A percentile compares a stretch with the other conserved stretches of the same genome.
Evolutionary conservation across 2,113 vertebrate species (phyloP).

Genomic region (Hassar affinis): DNA sequence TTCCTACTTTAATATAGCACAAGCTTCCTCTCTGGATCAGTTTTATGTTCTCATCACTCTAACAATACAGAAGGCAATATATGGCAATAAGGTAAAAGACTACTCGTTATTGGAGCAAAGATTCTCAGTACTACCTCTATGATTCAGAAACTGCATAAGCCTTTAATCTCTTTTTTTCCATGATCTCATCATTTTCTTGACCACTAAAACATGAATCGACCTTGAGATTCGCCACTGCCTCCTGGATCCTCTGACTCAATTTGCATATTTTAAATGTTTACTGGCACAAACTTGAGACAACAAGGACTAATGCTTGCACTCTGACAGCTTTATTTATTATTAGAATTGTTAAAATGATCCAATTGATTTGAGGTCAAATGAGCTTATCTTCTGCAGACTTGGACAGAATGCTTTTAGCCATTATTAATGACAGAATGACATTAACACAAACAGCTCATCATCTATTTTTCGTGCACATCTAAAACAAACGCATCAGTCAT

Average conservation of each 20-base stretch:
- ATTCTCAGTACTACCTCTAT: constrained; percentile 12
- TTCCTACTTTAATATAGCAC: neutral
- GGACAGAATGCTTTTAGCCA: constrained; percentile 27
- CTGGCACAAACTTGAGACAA: constrained; percentile 13
- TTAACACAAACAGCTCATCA: constrained; percentile 1
- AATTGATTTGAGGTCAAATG: constrained; percentile 37
- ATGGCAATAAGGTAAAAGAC: too few species aligned
- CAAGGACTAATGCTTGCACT: constrained; percentile 30
- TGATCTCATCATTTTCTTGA: constrained; percentile 21
- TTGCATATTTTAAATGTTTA: constrained; percentile 40
- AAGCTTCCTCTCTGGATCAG: neutral
- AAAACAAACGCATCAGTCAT: constrained; percentile 11
- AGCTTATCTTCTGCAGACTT: constrained; percentile 26
- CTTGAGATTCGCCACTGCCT: neutral
- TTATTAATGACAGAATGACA: constrained; percentile 31
- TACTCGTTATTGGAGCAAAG: constrained; percentile 12
- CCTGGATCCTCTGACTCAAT: neutral
- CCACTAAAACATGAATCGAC: constrained; percentile 28
- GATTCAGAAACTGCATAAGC: constrained; percentile 27
- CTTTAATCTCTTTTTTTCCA: constrained; percentile 31
- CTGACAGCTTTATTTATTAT: constrained; percentile 38
- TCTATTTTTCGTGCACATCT: constrained; percentile 37
- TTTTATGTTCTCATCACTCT: neutral
- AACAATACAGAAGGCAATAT: neutral
- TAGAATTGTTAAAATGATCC: constrained; percentile 26